phyloP scores from a whole-genome alignment of 2,113 vertebrate genomes.

The Tetrax tetrax region DNA sequence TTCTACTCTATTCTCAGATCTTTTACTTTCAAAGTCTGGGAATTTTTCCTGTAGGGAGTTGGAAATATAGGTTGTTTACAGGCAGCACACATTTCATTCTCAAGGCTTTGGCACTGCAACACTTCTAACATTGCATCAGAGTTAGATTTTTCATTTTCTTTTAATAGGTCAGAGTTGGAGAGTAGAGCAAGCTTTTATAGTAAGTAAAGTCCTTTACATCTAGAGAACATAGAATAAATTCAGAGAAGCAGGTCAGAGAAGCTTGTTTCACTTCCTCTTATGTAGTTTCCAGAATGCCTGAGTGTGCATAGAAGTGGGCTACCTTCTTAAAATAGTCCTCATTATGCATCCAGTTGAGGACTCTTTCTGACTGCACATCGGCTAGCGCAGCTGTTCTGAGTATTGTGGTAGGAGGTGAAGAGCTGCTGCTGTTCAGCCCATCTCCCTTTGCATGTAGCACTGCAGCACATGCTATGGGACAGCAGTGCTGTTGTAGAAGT shows the following conservation, averaged over 20 bases:
- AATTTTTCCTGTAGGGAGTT: not conserved
- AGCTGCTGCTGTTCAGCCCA: not conserved
- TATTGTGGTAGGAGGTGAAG: not conserved
- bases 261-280: not conserved
- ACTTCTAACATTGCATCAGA: not conserved
- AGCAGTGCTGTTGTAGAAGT: not conserved
- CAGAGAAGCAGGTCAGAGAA: not conserved
- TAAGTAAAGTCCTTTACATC: not conserved
- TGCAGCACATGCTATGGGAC: accelerated
- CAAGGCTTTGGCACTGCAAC: not conserved
- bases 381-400: not conserved
- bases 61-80: not conserved
- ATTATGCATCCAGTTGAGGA: not conserved
- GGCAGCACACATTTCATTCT: not conserved
- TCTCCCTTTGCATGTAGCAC: not conserved
- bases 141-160: not conserved
- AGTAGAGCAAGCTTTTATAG: not conserved
- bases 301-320: not conserved
- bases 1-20: not conserved
- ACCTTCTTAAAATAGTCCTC: not conserved
- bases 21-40: not conserved
- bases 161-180: not conserved
- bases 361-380: not conserved
- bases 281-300: not conserved
- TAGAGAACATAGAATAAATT: not conserved